These are phyloP conservation scores for Bos javanicus DNA, from an alignment of 2,113 vertebrate species.

Conservation along the genomic window DNA sequence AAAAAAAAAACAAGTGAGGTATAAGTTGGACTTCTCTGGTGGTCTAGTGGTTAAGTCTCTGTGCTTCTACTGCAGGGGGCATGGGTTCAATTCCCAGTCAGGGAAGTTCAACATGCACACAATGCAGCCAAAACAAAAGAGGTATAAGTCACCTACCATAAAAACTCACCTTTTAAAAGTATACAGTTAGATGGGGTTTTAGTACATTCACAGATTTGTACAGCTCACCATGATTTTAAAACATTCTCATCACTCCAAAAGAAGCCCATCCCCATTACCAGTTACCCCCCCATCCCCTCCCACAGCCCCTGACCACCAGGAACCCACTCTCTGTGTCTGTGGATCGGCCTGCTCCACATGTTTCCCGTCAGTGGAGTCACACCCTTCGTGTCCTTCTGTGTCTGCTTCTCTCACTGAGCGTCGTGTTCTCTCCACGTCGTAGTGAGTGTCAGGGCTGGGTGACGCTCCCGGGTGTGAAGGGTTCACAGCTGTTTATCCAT, in stretches of 20 bases:
- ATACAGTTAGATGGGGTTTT: neutral
- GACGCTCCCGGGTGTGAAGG: accelerated
- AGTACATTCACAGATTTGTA: neutral
- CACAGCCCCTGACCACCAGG: neutral
- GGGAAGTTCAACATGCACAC: neutral
- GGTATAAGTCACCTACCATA: too few species aligned
- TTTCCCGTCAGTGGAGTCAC: neutral
- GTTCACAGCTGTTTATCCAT: neutral
- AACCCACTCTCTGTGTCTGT: neutral
- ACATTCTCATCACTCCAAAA: neutral
- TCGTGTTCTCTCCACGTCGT: accelerated
- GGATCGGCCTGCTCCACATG: neutral
- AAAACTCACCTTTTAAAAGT: neutral
- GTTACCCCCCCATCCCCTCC: neutral
- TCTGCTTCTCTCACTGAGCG: neutral
- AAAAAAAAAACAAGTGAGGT: neutral
- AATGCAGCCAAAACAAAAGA: neutral
- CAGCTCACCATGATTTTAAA: neutral
- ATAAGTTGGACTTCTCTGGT: neutral
- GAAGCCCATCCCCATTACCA: neutral
- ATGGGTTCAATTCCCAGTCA: accelerated
- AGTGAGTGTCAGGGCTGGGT: accelerated
- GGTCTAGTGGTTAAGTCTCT: neutral
- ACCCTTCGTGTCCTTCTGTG: neutral
- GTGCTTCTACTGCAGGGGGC: neutral